Base-by-base conservation (phyloP, 2,888 invertebrate genomes). In the Pandemis cinnamomeana region DNA sequence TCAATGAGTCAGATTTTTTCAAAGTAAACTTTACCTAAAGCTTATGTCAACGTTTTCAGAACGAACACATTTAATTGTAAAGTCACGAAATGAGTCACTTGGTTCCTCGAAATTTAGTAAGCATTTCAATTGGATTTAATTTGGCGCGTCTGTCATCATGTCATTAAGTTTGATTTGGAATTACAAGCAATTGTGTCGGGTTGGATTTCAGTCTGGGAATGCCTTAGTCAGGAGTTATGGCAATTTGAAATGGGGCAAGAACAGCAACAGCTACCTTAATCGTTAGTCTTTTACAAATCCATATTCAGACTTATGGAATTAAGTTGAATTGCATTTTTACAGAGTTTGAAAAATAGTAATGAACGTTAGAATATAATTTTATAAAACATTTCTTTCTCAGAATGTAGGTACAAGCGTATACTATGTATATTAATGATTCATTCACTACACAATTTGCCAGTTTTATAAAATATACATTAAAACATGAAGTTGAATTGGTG, bases 161-260 rank as follows among this genome's bases (percentile, higher is more conserved):
- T 41, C 36, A 60, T 60, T 60, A 60, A 41, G 13, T 60, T 41
- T 36, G 60, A 60, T 60, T 60, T 36, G 60, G 10, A 55, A 55
- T 55, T 55, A 20, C 55, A 0, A 15, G 55, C 55, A 55, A 55
- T 55, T 55, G 55, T 55, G 20, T 8, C 8, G 55, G 55, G 20
- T 55, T 20, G 55, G 2, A 10, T 55, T 55, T 55, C 55, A 55
- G 53, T 53, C 55, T 20, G 20, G 20, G 55, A 55, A 20, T 20
- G 20, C 20, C 20, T 48, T 20, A 55, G 55, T 55, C 20, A 36
- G n/a, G 53, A 15, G 7, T 53, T 53, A 11, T 53, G n/a, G 15
- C 7, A 53, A 44, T 44, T 44, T 44, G 44, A 44, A 2, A 44
- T 44, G 44, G 44, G 10, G 8, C 44, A 1, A 36, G 27, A 2